These are phyloP conservation scores for Disparrhopalites patrizii DNA, from an alignment of 2,888 invertebrate genomes.

Conservation along the genomic window DNA sequence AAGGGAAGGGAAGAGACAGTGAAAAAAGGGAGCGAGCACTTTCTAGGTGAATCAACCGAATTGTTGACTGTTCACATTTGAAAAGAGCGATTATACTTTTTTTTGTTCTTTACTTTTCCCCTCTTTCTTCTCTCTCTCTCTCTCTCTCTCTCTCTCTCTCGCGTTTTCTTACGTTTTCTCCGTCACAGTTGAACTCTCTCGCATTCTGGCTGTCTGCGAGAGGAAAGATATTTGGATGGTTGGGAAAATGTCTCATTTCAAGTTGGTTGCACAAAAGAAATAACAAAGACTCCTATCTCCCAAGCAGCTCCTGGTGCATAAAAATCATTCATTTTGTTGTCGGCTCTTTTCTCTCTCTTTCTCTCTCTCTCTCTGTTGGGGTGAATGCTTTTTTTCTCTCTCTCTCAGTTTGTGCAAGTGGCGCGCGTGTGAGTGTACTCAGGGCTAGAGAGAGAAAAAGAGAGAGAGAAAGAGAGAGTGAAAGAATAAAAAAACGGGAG, in stretches of 20 bases:
- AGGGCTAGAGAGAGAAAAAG: not conserved
- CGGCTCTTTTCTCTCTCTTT: too few species aligned
- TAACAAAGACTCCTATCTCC: conserved; percentile 13
- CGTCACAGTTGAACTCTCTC: not conserved
- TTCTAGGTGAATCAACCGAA: conserved; percentile 23
- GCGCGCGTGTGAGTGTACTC: conserved; percentile 8
- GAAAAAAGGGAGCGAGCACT: not conserved
- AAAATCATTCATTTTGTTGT: conserved; percentile 20
- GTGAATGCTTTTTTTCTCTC: too few species aligned
- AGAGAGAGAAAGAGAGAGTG: not conserved
- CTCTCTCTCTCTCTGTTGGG: too few species aligned
- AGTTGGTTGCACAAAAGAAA: conserved; percentile 25
- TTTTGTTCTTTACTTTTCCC: not conserved
- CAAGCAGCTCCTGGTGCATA: conserved; percentile 17
- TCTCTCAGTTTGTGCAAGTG: not conserved
- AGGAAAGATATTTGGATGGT: conserved; percentile 21
- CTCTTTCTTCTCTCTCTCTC: not conserved
- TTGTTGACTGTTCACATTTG: conserved; percentile 28
- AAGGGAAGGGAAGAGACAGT: not conserved
- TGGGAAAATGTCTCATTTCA: conserved; percentile 28
- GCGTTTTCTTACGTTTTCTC: not conserved
- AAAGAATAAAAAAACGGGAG: not conserved
- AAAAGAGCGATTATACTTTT: conserved; percentile 26
- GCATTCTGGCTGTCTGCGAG: not conserved
- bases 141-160: conserved; percentile 13